Evolutionary conservation across 2,113 vertebrate genomes (phyloP).

Genomic region (Platysternon megacephalum): DNA sequence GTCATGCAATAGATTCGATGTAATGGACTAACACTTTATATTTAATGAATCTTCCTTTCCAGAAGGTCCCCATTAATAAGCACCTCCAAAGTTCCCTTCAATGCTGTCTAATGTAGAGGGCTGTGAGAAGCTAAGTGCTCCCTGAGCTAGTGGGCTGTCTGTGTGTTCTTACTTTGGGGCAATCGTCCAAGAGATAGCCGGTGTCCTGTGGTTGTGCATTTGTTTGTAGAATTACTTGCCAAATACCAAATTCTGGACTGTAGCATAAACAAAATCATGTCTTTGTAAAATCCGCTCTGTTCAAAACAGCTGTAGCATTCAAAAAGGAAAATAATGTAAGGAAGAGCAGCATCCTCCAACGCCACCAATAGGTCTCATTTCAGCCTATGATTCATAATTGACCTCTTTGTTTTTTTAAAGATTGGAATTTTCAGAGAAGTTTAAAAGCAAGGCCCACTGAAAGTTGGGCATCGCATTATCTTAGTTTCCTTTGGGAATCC

Average conservation of each 20-base stretch:
- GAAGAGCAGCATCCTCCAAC: fast-evolving
- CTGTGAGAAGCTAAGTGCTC: not conserved
- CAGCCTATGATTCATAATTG: fast-evolving
- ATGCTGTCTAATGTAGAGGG: not conserved
- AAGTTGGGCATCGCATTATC: not conserved
- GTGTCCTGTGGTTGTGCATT: not conserved
- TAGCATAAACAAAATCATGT: not conserved
- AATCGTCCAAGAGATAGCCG: not conserved
- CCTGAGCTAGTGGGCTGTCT: not conserved
- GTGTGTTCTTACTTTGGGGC: not conserved
- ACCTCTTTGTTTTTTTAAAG: not conserved
- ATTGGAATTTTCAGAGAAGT: not conserved
- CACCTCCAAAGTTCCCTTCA: not conserved
- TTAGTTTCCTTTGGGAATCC: not conserved
- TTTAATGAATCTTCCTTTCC: not conserved
- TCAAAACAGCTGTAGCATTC: not conserved
- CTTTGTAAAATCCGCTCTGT: not conserved
- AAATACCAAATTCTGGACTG: not conserved
- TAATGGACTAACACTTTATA: not conserved
- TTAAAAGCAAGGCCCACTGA: fast-evolving
- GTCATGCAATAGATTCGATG: not conserved
- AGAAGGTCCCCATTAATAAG: not conserved
- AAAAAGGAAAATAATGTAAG: not conserved
- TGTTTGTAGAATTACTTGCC: slow-evolving; percentile 9
- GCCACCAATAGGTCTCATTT: not conserved